Conservation (phyloP, 2,888 invertebrate genomes). For the Parnassius smintheus region DNA sequence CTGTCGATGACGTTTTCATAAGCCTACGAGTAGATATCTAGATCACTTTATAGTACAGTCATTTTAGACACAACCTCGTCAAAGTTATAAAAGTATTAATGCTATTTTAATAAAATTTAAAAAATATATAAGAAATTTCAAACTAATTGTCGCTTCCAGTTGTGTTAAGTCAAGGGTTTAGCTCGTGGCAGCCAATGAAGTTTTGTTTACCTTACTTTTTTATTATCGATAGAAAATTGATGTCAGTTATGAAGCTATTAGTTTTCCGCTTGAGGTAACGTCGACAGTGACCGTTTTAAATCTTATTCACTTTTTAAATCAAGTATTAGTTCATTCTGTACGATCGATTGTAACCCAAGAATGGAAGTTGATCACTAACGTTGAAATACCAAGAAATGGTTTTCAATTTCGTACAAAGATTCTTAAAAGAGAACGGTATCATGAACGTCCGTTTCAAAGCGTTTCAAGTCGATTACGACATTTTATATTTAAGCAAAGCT, state of each 20-base stretch:
- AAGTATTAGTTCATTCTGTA: neutral
- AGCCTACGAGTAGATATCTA: no score
- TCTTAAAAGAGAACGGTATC: neutral
- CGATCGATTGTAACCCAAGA: neutral
- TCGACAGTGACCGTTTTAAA: constrained; percentile 9
- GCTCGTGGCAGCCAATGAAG: constrained; percentile 42
- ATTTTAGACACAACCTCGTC: no score
- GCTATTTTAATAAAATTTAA: no score
- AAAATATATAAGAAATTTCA: no score
- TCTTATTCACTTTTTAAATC: neutral
- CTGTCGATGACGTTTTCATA: no score
- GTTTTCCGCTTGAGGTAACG: constrained; percentile 26
- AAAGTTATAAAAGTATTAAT: no score
- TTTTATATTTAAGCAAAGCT: neutral
- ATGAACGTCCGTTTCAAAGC: neutral
- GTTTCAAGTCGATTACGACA: neutral
- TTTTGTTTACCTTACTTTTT: constrained; percentile 66
- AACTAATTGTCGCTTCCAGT: constrained; percentile 39
- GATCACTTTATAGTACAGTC: no score
- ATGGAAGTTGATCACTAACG: neutral
- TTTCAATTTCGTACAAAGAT: neutral
- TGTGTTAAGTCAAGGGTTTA: constrained; percentile 38
- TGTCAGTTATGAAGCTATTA: constrained; percentile 44
- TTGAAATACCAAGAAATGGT: neutral
- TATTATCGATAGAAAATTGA: constrained; percentile 51